Conservation (phyloP, 1,140 invertebrate species). For the Zaprionus gabonicus region DNA sequence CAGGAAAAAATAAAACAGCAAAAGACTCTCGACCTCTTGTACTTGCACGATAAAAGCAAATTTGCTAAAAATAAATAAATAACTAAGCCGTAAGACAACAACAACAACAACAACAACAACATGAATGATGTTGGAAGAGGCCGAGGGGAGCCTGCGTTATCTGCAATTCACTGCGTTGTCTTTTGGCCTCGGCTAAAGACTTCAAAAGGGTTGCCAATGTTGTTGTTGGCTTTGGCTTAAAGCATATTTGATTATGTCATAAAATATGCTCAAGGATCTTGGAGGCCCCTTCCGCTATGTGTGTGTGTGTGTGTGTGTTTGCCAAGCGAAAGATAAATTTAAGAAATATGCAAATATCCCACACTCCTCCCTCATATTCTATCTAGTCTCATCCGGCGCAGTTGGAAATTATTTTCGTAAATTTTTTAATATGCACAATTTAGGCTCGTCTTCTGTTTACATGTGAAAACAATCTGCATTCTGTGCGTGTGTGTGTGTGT, state of each 20-base stretch:
- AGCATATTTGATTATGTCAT: slow-evolving; percentile 82
- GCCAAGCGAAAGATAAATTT: slow-evolving; percentile 70
- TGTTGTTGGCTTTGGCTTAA: slow-evolving; percentile 60
- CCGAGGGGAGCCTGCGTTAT: slow-evolving; percentile 56
- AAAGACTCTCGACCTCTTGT: slow-evolving; percentile 22
- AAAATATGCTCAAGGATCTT: slow-evolving; percentile 67
- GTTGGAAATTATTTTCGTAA: slow-evolving; percentile 62
- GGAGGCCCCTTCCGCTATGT: background rate
- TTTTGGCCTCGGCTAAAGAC: slow-evolving; percentile 37
- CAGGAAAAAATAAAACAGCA: slow-evolving; percentile 36
- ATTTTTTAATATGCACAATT: slow-evolving; percentile 62
- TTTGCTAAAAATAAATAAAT: slow-evolving; percentile 64
- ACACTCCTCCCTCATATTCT: background rate
- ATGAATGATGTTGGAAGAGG: background rate
- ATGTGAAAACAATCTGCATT: slow-evolving; percentile 15
- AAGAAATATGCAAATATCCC: slow-evolving; percentile 75
- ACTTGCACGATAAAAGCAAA: slow-evolving; percentile 38
- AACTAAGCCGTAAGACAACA: slow-evolving; percentile 44
- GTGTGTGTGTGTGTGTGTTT: slow-evolving; percentile 37
- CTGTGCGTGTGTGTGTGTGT: slow-evolving; percentile 4
- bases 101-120: background rate
- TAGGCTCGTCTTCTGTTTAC: slow-evolving; percentile 20
- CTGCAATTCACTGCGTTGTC: slow-evolving; percentile 63
- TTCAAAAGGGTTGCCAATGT: slow-evolving; percentile 67
- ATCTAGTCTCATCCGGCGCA: background rate